Conservation (phyloP, 2,888 invertebrate species). For the Lepidocyrtinus sp. region DNA sequence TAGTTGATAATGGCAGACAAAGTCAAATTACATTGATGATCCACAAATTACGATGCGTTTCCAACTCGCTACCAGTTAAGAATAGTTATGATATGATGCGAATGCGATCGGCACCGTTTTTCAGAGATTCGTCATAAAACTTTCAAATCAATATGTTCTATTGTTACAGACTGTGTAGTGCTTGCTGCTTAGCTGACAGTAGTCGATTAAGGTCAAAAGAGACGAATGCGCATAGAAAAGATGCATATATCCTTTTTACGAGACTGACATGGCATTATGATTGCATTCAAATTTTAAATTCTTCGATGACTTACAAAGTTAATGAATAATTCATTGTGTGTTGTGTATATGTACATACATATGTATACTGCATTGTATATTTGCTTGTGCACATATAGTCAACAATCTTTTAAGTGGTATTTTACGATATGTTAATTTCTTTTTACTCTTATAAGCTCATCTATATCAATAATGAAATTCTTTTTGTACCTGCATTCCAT, state of each 20-base stretch:
- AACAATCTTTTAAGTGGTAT: constrained; percentile 1
- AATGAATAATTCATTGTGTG: constrained; percentile 15
- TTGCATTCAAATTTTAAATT: constrained; percentile 9
- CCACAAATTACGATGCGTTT: no score
- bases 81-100: no score
- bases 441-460: neutral
- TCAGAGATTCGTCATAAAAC: no score
- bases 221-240: neutral
- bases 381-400: neutral
- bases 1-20: no score
- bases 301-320: constrained; percentile 14
- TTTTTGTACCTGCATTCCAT: neutral
- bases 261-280: constrained; percentile 2
- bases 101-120: no score
- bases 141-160: neutral
- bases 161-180: neutral
- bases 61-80: no score
- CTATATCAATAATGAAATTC: neutral
- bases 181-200: neutral
- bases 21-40: no score
- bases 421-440: constrained; percentile 15
- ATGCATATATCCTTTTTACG: no score
- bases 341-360: no score
- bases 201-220: constrained; percentile 18
- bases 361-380: neutral